Evolutionary conservation across 1,140 invertebrate genomes (phyloP), one percentile per base, ranked within the genome.

Genomic region (Drosophila malerkotliana): DNA sequence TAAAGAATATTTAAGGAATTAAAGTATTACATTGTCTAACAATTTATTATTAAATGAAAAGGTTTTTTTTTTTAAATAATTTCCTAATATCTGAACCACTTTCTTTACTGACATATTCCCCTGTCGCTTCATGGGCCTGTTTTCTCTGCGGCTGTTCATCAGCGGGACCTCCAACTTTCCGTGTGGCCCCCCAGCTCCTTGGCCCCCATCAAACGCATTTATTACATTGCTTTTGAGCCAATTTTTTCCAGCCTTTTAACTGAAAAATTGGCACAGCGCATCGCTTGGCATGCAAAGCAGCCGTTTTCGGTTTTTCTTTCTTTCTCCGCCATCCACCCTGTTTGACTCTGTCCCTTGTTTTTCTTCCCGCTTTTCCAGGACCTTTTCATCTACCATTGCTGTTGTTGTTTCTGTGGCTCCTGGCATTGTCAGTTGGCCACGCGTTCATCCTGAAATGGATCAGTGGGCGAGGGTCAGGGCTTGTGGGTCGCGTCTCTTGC

Each of bases 391-490:
- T 44, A 14, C 41, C 32, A 1, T 45, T 55, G 67, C 60, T 72
- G 32, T 71, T 72, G 56, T 69, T 58, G 68, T 47, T 74, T 57
- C 24, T 66, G 67, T 41, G 54, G 74, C 61, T 78, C 51, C 81
- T 87, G 81, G 69, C 81, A 87, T 85, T 85, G 81, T 85, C 81
- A 85, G 81, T 85, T 77, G 81, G 78, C 82, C 81, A 85, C 81
- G 81, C 81, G 81, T 82, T 55, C 51, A 64, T 67, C 52, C 82
- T 69, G 73, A 48, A 78, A 81, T 67, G 82, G 73, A 67, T 81
- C 77, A 77, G 53, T 67, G 62, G 77, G 26, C 45, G 45, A 24
- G 21, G 32, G 24, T 26, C 14, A 18, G 14, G 44, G 68, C 37
- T 15, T 30, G 18, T 18, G 18, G 80, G 54, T 14, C 32, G 45